phyloP scores from a whole-genome alignment of 2,113 vertebrate species.

The Strix uralensis region DNA sequence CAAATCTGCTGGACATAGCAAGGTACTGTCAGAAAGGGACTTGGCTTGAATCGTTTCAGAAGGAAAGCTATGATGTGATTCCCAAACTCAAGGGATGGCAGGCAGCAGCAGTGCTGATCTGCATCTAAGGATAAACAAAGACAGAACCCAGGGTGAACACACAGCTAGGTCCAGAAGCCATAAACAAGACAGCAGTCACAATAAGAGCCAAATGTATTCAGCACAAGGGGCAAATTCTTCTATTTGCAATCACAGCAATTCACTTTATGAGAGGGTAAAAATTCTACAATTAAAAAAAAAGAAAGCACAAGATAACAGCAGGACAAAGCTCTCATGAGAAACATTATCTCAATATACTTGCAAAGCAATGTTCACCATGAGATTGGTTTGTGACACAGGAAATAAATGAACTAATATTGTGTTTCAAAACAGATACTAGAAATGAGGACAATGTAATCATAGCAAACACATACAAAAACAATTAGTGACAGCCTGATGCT shows the following conservation, averaged over 20 bases:
- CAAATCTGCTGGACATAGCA: not conserved
- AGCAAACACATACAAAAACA: slow-evolving; percentile 7
- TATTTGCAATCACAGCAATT: not conserved
- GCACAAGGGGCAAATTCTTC: not conserved
- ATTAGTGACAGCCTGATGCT: not conserved
- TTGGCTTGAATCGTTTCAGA: not conserved
- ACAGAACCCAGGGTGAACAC: not conserved
- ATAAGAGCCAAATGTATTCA: not conserved
- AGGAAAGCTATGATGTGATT: not conserved
- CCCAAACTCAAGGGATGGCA: not conserved
- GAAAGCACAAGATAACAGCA: not conserved
- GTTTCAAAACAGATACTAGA: slow-evolving; percentile 5
- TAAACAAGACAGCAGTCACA: not conserved
- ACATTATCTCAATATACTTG: not conserved
- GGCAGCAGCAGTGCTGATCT: not conserved
- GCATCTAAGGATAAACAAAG: not conserved
- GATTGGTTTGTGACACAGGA: slow-evolving; percentile 34
- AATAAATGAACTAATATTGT: slow-evolving; percentile 48
- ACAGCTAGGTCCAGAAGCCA: not conserved
- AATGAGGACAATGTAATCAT: slow-evolving; percentile 14
- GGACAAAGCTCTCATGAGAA: slow-evolving; percentile 18
- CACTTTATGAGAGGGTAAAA: not conserved
- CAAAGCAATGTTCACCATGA: slow-evolving; percentile 20
- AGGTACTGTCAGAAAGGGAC: not conserved
- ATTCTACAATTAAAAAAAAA: not conserved